These are phyloP conservation scores for Atrina japonica DNA, from an alignment of 2,888 invertebrate species.

Conservation along the genomic window DNA sequence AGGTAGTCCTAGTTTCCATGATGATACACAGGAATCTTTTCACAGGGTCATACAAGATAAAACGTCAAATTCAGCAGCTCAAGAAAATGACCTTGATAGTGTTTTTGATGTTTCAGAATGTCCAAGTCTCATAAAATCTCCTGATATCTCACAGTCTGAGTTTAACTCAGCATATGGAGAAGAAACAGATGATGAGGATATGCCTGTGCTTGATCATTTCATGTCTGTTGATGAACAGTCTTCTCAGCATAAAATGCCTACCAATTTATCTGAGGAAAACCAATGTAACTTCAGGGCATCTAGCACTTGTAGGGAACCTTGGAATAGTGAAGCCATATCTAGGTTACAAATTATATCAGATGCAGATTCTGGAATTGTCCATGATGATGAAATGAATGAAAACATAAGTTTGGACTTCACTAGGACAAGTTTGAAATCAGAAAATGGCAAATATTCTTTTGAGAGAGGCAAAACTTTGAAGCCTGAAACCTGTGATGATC, in stretches of 20 bases:
- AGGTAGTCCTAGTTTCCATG: too few relatives aligned
- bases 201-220: conserved; percentile 27
- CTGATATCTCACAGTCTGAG: neutral
- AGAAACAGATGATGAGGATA: conserved; percentile 21
- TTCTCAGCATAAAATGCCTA: neutral
- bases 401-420: too few relatives aligned
- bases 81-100: neutral
- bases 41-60: neutral
- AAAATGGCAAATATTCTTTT: too few relatives aligned
- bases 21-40: neutral
- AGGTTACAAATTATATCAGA: neutral
- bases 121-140: conserved; percentile 16
- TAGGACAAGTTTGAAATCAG: too few relatives aligned
- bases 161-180: neutral
- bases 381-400: too few relatives aligned
- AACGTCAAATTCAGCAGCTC: neutral
- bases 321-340: neutral
- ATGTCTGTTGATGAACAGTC: neutral
- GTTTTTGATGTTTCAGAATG: conserved; percentile 8
- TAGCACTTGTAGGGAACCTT: neutral
- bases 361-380: conserved; percentile 17
- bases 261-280: neutral
- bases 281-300: neutral
- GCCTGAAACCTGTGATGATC: too few relatives aligned
- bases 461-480: too few relatives aligned